A percentile compares a stretch with the other conserved stretches of the same genome.
Conservation (phyloP, 1,140 invertebrate species). For the Pristionchus pacificus region DNA sequence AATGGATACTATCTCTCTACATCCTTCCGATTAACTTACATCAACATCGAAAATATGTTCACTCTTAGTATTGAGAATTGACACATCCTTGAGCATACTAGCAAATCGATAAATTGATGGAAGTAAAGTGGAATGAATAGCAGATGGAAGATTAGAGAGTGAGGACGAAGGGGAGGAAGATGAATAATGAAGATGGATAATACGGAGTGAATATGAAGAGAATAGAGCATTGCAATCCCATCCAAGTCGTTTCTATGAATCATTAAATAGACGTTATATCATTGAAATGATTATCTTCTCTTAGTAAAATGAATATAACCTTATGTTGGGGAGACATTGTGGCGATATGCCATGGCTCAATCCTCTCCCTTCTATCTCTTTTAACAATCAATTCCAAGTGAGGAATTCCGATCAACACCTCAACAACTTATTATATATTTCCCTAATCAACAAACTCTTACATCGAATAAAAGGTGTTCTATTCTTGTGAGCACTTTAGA, state of each 20-base stretch:
- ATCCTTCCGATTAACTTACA: no score
- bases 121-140: no score
- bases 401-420: slow-evolving; percentile 30
- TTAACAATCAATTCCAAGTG: slow-evolving; percentile 32
- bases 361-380: slow-evolving; percentile 27
- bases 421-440: slow-evolving; percentile 3
- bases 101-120: neutral
- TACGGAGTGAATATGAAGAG: no score
- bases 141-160: no score
- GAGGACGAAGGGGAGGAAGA: no score
- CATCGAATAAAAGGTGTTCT: neutral
- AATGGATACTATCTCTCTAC: no score
- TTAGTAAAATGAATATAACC: slow-evolving; percentile 16
- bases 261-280: slow-evolving; percentile 24
- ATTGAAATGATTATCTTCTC: slow-evolving; percentile 4
- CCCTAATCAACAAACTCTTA: neutral
- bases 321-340: slow-evolving; percentile 30
- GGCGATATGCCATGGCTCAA: slow-evolving; percentile 34
- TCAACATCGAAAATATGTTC: slow-evolving; percentile 38
- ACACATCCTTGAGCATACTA: slow-evolving; percentile 8
- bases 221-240: no score
- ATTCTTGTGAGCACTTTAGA: slow-evolving; percentile 1
- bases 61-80: slow-evolving; percentile 15
- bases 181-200: no score
- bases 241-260: slow-evolving; percentile 3